These are phyloP conservation scores for Eulimnadia texana DNA, from an alignment of 1,140 invertebrate species.

Conservation along the genomic window DNA sequence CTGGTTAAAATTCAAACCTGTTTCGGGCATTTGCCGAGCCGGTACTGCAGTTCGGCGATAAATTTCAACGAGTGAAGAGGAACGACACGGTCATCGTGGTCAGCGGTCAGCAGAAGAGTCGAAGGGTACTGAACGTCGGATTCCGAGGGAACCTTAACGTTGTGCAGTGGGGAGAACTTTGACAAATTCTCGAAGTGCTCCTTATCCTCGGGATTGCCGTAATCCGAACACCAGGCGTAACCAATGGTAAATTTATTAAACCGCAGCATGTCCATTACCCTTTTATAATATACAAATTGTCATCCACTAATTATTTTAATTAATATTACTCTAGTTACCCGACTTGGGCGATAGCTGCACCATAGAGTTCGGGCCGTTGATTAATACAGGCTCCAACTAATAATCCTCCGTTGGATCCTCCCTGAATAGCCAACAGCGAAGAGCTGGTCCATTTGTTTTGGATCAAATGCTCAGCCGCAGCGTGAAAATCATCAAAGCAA, in stretches of 20 bases:
- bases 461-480: conserved; percentile 81
- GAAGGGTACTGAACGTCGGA: conserved; percentile 65
- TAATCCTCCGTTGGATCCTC: conserved; percentile 91
- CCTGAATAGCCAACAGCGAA: conserved; percentile 70
- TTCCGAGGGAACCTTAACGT: conserved; percentile 50
- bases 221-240: conserved; percentile 91
- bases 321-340: conserved; percentile 44
- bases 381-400: conserved; percentile 83
- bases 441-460: conserved; percentile 61
- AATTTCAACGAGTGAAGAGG: conserved; percentile 91
- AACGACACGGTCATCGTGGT: conserved; percentile 96
- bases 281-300: conserved; percentile 31
- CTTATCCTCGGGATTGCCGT: conserved; percentile 74
- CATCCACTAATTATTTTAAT: background rate
- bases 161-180: conserved; percentile 92
- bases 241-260: conserved; percentile 99
- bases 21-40: conserved; percentile 40
- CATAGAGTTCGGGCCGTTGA: conserved; percentile 89
- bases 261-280: conserved; percentile 91
- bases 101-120: conserved; percentile 77
- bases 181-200: conserved; percentile 77
- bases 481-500: conserved; percentile 91
- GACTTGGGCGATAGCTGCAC: conserved; percentile 76
- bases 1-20: conserved; percentile 28
- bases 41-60: conserved; percentile 76